These are phyloP conservation scores for Drosophila atripex DNA, from an alignment of 2,888 invertebrate genomes.

Conservation along the genomic window DNA sequence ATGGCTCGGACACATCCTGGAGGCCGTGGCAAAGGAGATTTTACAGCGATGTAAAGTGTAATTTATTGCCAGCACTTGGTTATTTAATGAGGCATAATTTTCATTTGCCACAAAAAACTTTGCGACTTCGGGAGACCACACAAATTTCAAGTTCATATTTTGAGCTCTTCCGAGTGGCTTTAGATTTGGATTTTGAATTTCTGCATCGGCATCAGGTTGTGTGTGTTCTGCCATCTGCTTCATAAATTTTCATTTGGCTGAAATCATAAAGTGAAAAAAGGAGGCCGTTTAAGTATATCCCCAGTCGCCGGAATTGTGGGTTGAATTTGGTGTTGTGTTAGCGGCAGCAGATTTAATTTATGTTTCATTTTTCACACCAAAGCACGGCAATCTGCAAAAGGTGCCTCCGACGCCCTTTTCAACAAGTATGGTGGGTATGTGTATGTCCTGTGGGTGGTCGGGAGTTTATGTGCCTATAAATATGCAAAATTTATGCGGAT, in stretches of 20 bases:
- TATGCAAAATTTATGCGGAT: constrained; percentile 52
- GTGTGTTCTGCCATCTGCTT: constrained; percentile 37
- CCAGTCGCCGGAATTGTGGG: constrained; percentile 42
- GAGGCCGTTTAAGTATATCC: constrained; percentile 30
- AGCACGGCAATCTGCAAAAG: constrained; percentile 40
- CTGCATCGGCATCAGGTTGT: constrained; percentile 28
- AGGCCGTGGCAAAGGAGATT: background rate
- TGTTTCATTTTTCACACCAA: constrained; percentile 52
- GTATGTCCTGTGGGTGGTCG: constrained; percentile 2
- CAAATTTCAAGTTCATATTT: constrained; percentile 62
- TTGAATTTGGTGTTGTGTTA: constrained; percentile 27
- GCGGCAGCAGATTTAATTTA: constrained; percentile 48
- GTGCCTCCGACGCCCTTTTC: constrained; percentile 39
- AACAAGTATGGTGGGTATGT: constrained; percentile 24
- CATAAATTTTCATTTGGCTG: constrained; percentile 74
- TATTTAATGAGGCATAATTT: constrained; percentile 68
- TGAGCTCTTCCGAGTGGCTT: constrained; percentile 42
- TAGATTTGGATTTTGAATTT: constrained; percentile 20
- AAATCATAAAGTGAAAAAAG: constrained; percentile 51
- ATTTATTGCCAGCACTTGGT: constrained; percentile 52
- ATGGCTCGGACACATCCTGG: constrained; percentile 2
- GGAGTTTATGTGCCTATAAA: constrained; percentile 51
- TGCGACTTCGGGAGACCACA: constrained; percentile 7
- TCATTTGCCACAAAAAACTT: constrained; percentile 61
- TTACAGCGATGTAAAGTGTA: constrained; percentile 32